Base-by-base conservation (phyloP, 1,140 invertebrate genomes). In the Meloidogyne exigua region DNA sequence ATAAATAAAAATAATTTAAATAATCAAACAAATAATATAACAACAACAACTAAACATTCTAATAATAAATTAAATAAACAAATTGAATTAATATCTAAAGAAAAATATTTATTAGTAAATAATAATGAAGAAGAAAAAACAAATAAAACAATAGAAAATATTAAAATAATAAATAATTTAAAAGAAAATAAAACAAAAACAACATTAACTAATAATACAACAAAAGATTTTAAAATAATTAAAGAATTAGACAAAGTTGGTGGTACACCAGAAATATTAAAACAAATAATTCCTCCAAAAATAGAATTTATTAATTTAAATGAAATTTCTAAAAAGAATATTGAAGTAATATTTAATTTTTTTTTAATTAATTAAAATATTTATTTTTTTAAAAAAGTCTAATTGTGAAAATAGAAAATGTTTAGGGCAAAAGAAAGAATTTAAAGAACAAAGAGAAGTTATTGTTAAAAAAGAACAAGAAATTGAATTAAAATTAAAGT, bases 261-360 rank as follows among this genome's bases (percentile, higher is more conserved):
- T n/a, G 72, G n/a, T n/a, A n/a, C 72, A 25, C 72, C 72, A 13
- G 72, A 73, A 23, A 65, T 73, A 25, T 26, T 73, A 36, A 73
- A 64, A 32, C 49, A 57, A 36, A 42, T 73, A 13, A 13, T 73
- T 15, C 72, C 72, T 25, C 57, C 72, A 9, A 73, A 73, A 32
- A 36, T 65, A 5, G 57, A 62, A 21, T 23, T 49, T 26, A 7
- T 73, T 62, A 3, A n/a, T n/a, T n/a, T 57, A 57, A 23, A 44
- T 28, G 39, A 73, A 65, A 36, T 39, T 18, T 44, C 72, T 21
- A 73, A 73, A 73, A 57, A 73, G 18, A 64, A 64, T 73, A 65
- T 73, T 32, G 72, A 73, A 65, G 72, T 73, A 23, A 32, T n/a
- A n/a, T n/a, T 26, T 23, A 28, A 13, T 28, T 15, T 32, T 23